These are phyloP conservation scores for Agriopis aurantiaria DNA, from an alignment of 2,888 invertebrate genomes.

Conservation along the genomic window DNA sequence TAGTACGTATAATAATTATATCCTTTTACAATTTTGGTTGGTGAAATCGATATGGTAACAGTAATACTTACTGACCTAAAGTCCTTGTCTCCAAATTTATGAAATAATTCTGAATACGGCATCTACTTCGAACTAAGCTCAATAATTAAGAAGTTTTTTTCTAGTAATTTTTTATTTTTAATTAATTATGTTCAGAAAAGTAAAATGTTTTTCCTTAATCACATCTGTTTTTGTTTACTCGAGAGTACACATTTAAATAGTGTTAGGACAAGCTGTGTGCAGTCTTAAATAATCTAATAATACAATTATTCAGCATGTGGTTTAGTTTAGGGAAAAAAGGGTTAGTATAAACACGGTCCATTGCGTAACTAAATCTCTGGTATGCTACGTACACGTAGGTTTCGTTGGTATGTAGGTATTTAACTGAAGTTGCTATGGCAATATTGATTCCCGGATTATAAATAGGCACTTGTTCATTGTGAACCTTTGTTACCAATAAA, in stretches of 20 bases:
- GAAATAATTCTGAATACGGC: background rate
- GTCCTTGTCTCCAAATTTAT: background rate
- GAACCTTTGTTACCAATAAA: conserved; percentile 5
- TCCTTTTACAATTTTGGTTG: background rate
- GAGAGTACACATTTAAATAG: background rate
- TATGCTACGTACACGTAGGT: conserved; percentile 6
- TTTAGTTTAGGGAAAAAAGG: too few relatives aligned
- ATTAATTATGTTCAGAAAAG: background rate
- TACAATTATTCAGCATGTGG: too few relatives aligned
- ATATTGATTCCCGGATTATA: conserved; percentile 59
- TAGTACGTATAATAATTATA: background rate
- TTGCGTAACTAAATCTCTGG: conserved; percentile 3
- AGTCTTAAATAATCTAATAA: too few relatives aligned
- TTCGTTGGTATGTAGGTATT: conserved; percentile 1
- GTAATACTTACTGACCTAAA: background rate
- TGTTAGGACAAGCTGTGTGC: too few relatives aligned
- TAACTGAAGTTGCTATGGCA: conserved; percentile 63
- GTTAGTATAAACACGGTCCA: conserved; percentile 23
- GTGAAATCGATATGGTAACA: background rate
- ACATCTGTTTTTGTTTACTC: background rate
- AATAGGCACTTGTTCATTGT: conserved; percentile 7
- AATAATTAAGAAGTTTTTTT: background rate
- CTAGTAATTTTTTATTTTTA: conserved; percentile 6
- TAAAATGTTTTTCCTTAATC: background rate
- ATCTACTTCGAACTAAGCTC: background rate